Evolutionary conservation across 2,888 invertebrate genomes (phyloP), one percentile per base, ranked within the genome.

Genomic region (Cyrtodaria siliqua): DNA sequence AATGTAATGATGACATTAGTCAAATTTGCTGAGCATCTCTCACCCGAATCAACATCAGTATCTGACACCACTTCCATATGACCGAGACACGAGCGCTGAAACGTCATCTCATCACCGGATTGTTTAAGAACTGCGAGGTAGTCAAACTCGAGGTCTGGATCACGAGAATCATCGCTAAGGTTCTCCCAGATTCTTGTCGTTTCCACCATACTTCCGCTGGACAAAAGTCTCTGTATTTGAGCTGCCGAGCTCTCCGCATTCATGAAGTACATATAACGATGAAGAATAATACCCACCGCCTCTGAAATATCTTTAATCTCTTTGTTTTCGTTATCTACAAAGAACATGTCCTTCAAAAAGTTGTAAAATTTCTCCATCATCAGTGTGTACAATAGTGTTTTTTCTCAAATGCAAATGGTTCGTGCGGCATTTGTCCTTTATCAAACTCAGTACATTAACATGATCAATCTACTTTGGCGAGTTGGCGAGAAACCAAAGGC

Each of bases 101-200:
- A 49, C 49, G 9, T 6, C 49, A 49, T 49, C 18, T 49, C 49
- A 49, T 18, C 18, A 18, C 14, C 8, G 6, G 12, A 18, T 16
- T 18, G 14, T 49, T 49, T 12, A 49, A 49, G 49, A 18, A 49
- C 49, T 8, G 49, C 49, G 18, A 49, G 49, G 18, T 49, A 49
- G 49, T 49, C 49, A 18, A 49, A 49, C 18, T 49, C 49, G 18
- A 49, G 12, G 18, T 49, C 49, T 49, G 49, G 49, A 49, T 49
- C 49, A 49, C 49, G 49, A 16, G 49, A 49, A 12, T 49, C 16
- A 16, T 49, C 49, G 12, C 18, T 49, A 18, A 49, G 49, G 18
- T 49, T 8, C 14, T 49, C 14, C 49, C 49, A 49, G 9, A 49
- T 49, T 49, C 49, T 49, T 16, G 49, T 49, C 18, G 6, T 18